phyloP scores from a whole-genome alignment of 2,797 vertebrate species.

The Tympanoctomys barrerae region DNA sequence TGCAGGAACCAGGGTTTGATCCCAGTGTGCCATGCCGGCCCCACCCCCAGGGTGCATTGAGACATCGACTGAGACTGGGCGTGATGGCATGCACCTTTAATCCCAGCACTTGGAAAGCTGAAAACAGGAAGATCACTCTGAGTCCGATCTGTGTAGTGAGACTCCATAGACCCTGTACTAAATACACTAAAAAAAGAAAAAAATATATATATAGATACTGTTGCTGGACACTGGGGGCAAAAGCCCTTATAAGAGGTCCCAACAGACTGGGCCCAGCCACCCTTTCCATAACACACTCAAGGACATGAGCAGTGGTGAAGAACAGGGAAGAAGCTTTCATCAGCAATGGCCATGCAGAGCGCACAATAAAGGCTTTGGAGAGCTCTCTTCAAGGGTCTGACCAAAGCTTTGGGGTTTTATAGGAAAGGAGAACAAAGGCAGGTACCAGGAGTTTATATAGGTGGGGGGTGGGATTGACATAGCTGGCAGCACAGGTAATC shows the following conservation, averaged over 20 bases:
- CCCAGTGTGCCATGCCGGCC: no score
- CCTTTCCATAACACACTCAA: neutral
- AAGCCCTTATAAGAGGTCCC: neutral
- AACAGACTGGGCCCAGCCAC: neutral
- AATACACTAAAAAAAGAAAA: neutral
- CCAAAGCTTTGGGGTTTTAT: neutral
- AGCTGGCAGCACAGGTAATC: neutral
- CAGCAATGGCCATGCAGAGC: neutral
- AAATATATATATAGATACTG: no score
- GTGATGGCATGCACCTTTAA: no score
- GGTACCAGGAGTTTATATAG: neutral
- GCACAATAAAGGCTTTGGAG: neutral
- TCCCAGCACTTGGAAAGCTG: no score
- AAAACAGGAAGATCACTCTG: no score
- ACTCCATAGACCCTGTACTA: no score
- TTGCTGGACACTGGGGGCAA: neutral
- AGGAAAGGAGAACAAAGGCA: neutral
- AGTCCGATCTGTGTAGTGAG: no score
- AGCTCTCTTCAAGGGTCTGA: neutral
- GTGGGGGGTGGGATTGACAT: neutral
- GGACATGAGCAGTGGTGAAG: neutral
- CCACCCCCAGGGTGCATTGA: no score
- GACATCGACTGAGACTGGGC: no score
- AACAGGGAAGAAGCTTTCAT: neutral
- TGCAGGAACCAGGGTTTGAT: no score